Base-by-base conservation (phyloP, 1,140 invertebrate genomes). In the Teleopsis dalmanni region DNA sequence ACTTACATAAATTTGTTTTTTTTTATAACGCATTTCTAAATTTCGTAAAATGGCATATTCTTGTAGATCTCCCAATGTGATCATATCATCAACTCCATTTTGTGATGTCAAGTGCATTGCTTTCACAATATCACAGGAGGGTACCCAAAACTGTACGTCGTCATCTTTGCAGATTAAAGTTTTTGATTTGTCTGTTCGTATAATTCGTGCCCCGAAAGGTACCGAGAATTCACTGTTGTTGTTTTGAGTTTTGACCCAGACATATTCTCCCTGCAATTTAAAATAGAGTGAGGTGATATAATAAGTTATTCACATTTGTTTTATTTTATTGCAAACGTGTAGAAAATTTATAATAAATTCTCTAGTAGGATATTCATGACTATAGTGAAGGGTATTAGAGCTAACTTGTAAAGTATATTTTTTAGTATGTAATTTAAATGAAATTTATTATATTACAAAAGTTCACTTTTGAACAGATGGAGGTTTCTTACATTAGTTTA, bases 31-130 rank as follows among this genome's bases (percentile, higher is more conserved):
- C 59, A 91, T 85, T 56, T 91, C 83, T n/a, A 96, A 77, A 77
- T 96, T 96, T 47, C 91, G 76, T 11, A 96, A 74, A 56, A 97
- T 94, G 7, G 91, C 88, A 59, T 90, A 87, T 71, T 96, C 92
- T 65, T 95, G 88, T 18, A 95, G 74, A 73, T 96, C 93, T 7
- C 88, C 89, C 31, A 96, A 73, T 18, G 83, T 85, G 52, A 95
- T 95, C 91, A 97, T 95, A 70, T 97, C 92, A 71, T 95, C 91
- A 5, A 95, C 88, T 36, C 87, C 87, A 53, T 84, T 76, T 22
- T 89, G 76, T 0, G 89, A 94, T 2, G 88, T 87, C 3, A 84
- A 75, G 70, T 95, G 91, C 82, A 95, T 90, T 23, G 83, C 79
- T 64, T 88, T 88, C 37, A 94, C 77, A 23, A 83, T 72, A 60